These are phyloP conservation scores for Limnodromus scolopaceus DNA, from an alignment of 2,797 vertebrate species.

Conservation along the genomic window DNA sequence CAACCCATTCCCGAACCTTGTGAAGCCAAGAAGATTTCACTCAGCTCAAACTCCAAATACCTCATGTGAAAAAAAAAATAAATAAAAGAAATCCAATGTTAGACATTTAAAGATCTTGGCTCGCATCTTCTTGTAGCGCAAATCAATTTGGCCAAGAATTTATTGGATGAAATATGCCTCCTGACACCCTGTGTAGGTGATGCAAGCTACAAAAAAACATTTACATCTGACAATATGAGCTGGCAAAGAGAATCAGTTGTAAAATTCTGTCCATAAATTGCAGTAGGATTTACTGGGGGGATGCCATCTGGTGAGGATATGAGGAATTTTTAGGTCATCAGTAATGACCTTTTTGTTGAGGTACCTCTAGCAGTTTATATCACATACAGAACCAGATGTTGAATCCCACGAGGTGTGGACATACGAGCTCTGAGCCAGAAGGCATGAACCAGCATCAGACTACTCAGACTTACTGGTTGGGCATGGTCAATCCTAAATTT, in stretches of 20 bases:
- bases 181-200: not conserved
- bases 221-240: not conserved
- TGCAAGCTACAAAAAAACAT: not conserved
- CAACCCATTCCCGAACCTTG: not conserved
- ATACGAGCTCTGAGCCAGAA: not conserved
- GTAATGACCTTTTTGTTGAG: not conserved
- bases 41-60: not conserved
- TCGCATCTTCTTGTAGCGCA: not conserved
- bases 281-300: not conserved
- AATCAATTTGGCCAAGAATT: not conserved
- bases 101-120: not conserved
- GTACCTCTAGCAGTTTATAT: not conserved
- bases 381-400: not conserved
- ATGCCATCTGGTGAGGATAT: not conserved
- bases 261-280: not conserved
- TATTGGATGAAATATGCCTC: not conserved
- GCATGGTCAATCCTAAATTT: not conserved
- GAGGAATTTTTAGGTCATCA: not conserved
- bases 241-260: not conserved
- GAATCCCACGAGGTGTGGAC: not conserved
- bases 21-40: not conserved
- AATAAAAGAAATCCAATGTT: not conserved
- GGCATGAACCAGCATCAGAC: not conserved
- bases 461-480: not conserved
- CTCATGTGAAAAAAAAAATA: not conserved